phyloP scores from a whole-genome alignment of 1,140 invertebrate genomes.

The Drosophila miranda region DNA sequence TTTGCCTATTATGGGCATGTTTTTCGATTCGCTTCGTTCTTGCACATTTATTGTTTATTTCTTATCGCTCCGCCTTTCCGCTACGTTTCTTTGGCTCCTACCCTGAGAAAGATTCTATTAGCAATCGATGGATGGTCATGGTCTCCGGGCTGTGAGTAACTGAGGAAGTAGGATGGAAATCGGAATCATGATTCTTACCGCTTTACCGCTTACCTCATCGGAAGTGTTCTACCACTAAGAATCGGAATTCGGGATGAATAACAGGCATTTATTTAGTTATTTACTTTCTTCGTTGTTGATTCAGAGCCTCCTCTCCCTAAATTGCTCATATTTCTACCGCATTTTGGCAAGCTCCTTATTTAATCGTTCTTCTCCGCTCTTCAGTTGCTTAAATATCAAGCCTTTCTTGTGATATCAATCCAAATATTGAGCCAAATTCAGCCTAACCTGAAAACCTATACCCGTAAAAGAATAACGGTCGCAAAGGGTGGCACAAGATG shows the following conservation, averaged over 20 bases:
- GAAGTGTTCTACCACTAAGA: conserved; percentile 5
- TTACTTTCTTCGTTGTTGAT: no score
- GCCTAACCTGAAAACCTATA: no score
- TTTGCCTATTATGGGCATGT: conserved; percentile 77
- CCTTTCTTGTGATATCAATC: no score
- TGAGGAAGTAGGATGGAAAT: conserved; percentile 14
- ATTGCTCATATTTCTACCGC: no score
- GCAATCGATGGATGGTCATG: conserved; percentile 21
- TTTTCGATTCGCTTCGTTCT: conserved; percentile 39
- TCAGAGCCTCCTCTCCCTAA: no score
- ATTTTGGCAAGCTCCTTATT: no score
- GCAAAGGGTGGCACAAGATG: no score
- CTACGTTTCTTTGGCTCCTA: not conserved
- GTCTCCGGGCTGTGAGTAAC: conserved; percentile 30
- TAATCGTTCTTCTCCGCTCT: no score
- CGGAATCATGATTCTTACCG: not conserved
- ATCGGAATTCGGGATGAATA: not conserved
- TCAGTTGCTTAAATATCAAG: no score
- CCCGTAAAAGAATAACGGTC: no score
- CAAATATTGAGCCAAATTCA: no score
- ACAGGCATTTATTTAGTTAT: not conserved
- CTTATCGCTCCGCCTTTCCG: conserved; percentile 45
- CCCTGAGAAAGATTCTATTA: conserved; percentile 33
- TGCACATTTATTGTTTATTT: conserved; percentile 38
- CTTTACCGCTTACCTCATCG: conserved; percentile 15